Base-by-base conservation (phyloP, 2,113 vertebrate species). In the Calyptomena viridis region DNA sequence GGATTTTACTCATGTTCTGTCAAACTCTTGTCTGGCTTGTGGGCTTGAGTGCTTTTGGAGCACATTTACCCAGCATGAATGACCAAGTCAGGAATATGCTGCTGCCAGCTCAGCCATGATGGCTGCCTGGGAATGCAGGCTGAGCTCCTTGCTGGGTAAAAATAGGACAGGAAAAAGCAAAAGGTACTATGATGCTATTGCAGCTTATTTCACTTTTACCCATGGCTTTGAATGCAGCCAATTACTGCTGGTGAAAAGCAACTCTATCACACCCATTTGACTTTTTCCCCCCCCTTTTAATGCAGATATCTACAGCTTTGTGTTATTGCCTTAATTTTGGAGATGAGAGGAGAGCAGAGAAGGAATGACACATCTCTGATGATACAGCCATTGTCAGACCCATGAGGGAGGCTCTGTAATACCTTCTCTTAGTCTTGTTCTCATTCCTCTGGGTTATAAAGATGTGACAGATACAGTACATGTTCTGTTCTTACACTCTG, bases 391-490 rank as follows among this genome's bases (percentile, higher is more conserved):
- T 88, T 90, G 90, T 88, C 72, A 96, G 90, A 86, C 39, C 49
- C 88, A 30, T 24, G 64, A 86, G 87, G 76, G 85, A 89, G 24
- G 72, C 44, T 92, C 85, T 84, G 77, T 94, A 95, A 91, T 84
- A 31, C 83, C 73, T 93, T 52, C 63, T 94, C 82, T 85, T 82
- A 82, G 72, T 49, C 90, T 87, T 81, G 83, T 88, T 95, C 92
- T 94, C 90, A 72, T 94, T 96, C 79, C 92, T 90, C 72, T 84
- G 64, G 72, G 60, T 91, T 94, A 94, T 82, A 93, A 87, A 89
- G 75, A 95, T 1, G 8, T 94, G 90, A 90, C 83, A 93, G 84
- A 86, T 78, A 86, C 44, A 92, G 68, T 27, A 37, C 35, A 5
- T 37, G 30, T 64, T 93, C 87, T 89, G 79, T 71, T 95, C 93